Conservation (phyloP, 1,140 invertebrate species). For the Ceratina calcarata region DNA sequence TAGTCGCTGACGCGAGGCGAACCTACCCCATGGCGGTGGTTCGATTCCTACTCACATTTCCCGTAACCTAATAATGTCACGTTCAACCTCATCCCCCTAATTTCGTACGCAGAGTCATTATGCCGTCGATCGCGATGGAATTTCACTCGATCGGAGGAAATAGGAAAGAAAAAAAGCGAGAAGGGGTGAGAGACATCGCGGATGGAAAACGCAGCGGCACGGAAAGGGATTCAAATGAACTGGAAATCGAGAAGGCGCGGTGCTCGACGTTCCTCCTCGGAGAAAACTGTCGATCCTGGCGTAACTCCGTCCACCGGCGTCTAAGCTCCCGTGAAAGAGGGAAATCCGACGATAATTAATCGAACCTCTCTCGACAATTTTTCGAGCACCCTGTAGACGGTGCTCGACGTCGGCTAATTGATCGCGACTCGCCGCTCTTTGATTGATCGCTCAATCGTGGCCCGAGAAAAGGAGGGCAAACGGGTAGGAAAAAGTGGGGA, state of each 20-base stretch:
- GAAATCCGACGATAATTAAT: conserved; percentile 69
- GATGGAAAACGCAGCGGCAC: conserved; percentile 34
- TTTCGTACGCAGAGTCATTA: conserved; percentile 43
- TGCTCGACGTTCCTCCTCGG: background rate
- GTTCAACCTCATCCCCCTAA: conserved; percentile 19
- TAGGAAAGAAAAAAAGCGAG: background rate
- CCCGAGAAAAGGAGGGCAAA: conserved; percentile 16
- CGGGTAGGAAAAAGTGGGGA: background rate
- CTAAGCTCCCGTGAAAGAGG: conserved; percentile 1
- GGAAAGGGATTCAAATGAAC: conserved; percentile 52
- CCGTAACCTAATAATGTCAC: conserved; percentile 21
- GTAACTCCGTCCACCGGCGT: background rate
- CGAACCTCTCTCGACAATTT: conserved; percentile 34
- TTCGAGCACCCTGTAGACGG: conserved; percentile 36
- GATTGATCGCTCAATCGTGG: conserved; percentile 68
- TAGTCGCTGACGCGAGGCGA: background rate
- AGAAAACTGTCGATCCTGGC: background rate
- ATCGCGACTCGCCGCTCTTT: conserved; percentile 63
- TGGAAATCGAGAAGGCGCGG: conserved; percentile 40
- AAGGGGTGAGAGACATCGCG: background rate
- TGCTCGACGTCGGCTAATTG: conserved; percentile 69
- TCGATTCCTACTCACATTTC: conserved; percentile 24
- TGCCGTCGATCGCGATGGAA: conserved; percentile 35
- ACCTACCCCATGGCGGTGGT: background rate
- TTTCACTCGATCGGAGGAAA: background rate